phyloP scores from a whole-genome alignment of 2,113 vertebrate species.

The Alethe castanea region DNA sequence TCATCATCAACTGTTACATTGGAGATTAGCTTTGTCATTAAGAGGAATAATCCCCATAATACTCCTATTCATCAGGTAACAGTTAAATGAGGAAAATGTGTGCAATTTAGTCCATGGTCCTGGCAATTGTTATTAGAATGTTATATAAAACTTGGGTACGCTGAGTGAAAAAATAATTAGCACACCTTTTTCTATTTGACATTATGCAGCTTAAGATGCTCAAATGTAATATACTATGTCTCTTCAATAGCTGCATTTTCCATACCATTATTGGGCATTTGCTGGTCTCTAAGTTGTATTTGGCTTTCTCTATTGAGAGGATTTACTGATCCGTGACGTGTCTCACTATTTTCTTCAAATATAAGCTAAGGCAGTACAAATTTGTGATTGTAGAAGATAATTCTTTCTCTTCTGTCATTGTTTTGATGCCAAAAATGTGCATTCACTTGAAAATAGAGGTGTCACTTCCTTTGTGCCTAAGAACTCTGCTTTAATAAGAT shows the following conservation, averaged over 20 bases:
- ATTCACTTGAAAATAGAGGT: neutral
- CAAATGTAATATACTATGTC: neutral
- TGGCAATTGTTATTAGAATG: constrained; percentile 23
- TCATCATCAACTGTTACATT: constrained; percentile 46
- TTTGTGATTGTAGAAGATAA: neutral
- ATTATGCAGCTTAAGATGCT: neutral
- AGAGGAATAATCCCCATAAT: constrained; percentile 56
- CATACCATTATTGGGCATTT: neutral
- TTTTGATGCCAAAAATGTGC: neutral
- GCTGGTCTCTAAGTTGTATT: neutral
- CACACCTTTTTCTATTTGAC: neutral
- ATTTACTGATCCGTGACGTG: neutral
- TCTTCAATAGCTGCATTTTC: neutral
- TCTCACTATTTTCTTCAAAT: neutral
- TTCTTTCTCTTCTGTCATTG: neutral
- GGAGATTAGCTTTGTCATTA: constrained; percentile 69
- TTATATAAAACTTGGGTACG: neutral
- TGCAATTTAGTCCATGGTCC: constrained; percentile 15
- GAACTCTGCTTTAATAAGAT: neutral
- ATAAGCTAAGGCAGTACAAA: neutral
- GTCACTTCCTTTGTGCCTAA: neutral
- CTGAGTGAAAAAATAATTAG: constrained; percentile 4
- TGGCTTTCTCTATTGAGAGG: neutral
- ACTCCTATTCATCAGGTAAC: constrained; percentile 62
- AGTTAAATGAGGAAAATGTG: constrained; percentile 57